Base-by-base conservation (phyloP, 2,113 vertebrate species). In the Geothlypis trichas region DNA sequence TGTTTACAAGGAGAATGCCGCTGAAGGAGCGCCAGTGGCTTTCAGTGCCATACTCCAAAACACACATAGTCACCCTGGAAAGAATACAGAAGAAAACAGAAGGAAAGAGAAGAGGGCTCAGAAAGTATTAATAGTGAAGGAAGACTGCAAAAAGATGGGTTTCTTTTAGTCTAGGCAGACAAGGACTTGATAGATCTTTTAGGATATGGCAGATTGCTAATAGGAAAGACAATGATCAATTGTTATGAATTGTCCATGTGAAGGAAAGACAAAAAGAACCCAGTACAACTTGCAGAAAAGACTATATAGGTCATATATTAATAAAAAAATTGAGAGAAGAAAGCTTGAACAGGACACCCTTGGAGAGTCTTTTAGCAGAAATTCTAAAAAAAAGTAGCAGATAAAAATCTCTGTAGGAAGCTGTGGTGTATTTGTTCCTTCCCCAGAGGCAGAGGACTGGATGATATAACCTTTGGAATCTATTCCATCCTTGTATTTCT, bases 331-430 rank as follows among this genome's bases (percentile, higher is more conserved):
- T 13, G 41, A 66, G 24, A 68, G 28, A 18, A 71, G 69, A 80
- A 82, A 92, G 52, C 66, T 82, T 57, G 81, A 89, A 89, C 44
- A 95, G 77, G 47, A 78, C 84, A 94, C 73, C 61, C 66, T 95
- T 14, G 4, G 71, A 93, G 93, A 84, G 58, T 44, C 87, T 96
- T 97, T 93, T n/a, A 35, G 74, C 13, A 95, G 89, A 92, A 90
- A 71, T 77, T 83, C 72, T 84, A 84, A 94, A 94, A 92, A 79
- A 77, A 92, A 88, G 65, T 67, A 72, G 52, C 39, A 89, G 91
- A 91, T 67, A 95, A 86, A 96, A 95, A 87, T 55, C 93, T 89
- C 95, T 68, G 84, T 84, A 76, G 96, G 95, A 93, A 95, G 76
- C 76, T 95, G 27, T 51, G 31, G 73, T 4, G 3, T 57, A 61